Evolutionary conservation across 2,113 vertebrate species (phyloP).

Genomic region (Sorex araneus): DNA sequence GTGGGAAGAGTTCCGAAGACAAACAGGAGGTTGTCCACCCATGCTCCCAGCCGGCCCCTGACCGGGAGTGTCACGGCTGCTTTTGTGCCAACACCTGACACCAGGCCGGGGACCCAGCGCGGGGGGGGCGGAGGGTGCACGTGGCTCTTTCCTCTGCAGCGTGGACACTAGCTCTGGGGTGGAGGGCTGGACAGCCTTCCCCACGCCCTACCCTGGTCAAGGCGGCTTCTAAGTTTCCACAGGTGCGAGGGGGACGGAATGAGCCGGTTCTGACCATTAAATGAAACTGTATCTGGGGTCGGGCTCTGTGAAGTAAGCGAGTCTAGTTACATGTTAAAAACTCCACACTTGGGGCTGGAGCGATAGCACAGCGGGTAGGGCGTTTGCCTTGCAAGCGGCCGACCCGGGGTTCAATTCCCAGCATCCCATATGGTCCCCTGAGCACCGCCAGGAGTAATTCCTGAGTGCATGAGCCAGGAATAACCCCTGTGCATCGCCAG

Average conservation of each 20-base stretch:
- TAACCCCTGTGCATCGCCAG: too few species aligned
- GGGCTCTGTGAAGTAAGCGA: background rate
- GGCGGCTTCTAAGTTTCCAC: background rate
- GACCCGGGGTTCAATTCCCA: background rate
- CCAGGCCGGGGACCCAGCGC: background rate
- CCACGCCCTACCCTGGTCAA: background rate
- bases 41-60: background rate
- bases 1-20: background rate
- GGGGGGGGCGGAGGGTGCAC: background rate
- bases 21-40: background rate
- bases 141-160: too few species aligned
- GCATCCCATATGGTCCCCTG: too few species aligned
- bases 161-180: too few species aligned
- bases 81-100: background rate
- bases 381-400: background rate
- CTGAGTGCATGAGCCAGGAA: too few species aligned
- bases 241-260: background rate
- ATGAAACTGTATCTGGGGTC: background rate
- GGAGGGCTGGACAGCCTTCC: background rate
- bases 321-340: slow-evolving; percentile 39
- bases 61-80: background rate
- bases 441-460: too few species aligned
- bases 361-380: background rate
- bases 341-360: background rate
- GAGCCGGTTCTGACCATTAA: background rate